Evolutionary conservation across 2,113 vertebrate genomes (phyloP).

Genomic region (Triplophysa tibetana): DNA sequence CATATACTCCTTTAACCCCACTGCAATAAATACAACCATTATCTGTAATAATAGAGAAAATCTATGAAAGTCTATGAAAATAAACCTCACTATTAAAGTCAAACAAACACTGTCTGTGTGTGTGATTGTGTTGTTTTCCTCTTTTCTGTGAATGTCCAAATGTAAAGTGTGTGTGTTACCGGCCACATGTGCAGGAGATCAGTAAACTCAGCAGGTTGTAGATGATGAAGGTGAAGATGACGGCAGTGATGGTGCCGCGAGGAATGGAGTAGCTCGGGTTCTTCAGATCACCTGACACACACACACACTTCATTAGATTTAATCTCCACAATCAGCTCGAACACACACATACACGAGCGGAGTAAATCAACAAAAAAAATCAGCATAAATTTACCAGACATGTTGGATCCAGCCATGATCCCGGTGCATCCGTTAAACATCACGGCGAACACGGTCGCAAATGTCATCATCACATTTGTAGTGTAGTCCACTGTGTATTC

Average conservation of each 20-base stretch:
- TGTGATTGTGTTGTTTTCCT: no score
- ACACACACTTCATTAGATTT: neutral
- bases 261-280: constrained; percentile 88
- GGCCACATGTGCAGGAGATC: constrained; percentile 85
- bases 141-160: neutral
- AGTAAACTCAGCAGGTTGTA: constrained; percentile 83
- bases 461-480: constrained; percentile 76
- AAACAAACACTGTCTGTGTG: no score
- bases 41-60: no score
- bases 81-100: no score
- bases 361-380: neutral
- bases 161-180: constrained; percentile 66
- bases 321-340: neutral
- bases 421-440: constrained; percentile 91
- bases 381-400: constrained; percentile 78
- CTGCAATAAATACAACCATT: no score
- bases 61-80: no score
- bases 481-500: constrained; percentile 80
- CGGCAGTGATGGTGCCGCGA: constrained; percentile 85
- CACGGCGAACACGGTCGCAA: constrained; percentile 82
- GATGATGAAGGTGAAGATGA: constrained; percentile 88
- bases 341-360: neutral
- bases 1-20: no score
- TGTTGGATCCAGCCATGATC: constrained; percentile 90
- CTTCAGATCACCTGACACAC: constrained; percentile 82